phyloP scores from a whole-genome alignment of 2,113 vertebrate species.

The Sinocyclocheilus grahami region DNA sequence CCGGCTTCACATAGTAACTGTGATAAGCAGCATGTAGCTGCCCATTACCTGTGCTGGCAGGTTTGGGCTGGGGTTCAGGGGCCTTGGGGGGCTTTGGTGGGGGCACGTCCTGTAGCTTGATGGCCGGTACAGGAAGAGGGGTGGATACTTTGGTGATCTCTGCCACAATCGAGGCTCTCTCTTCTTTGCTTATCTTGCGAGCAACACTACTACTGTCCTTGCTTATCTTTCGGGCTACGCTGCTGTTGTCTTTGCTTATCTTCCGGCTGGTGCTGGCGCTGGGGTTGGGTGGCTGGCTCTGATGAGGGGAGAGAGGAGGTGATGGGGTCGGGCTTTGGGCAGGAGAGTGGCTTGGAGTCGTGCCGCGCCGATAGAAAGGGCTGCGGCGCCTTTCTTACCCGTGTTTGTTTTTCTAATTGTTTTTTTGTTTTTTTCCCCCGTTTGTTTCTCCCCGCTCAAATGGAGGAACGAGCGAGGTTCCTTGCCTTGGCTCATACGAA shows the following conservation, averaged over 20 bases:
- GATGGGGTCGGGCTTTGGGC: constrained; percentile 77
- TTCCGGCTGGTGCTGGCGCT: constrained; percentile 62
- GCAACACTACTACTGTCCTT: constrained; percentile 63
- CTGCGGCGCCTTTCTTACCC: constrained; percentile 60
- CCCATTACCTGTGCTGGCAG: constrained; percentile 81
- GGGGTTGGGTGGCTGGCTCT: constrained; percentile 76
- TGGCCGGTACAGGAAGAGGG: constrained; percentile 71
- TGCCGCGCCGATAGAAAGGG: constrained; percentile 94
- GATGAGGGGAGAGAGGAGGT: constrained; percentile 79
- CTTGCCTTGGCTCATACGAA: no score
- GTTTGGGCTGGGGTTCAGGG: constrained; percentile 75
- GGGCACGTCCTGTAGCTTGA: constrained; percentile 71
- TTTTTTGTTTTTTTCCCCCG: no score
- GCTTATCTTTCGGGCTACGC: constrained; percentile 67
- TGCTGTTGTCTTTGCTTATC: constrained; percentile 46
- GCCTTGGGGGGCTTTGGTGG: constrained; percentile 77
- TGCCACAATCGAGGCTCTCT: constrained; percentile 67
- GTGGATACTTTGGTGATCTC: constrained; percentile 74
- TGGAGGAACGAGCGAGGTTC: no score
- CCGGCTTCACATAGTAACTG: constrained; percentile 88
- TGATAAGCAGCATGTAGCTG: constrained; percentile 91
- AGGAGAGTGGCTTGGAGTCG: constrained; percentile 84
- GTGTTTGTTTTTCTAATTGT: no score
- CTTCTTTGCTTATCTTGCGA: constrained; percentile 74
- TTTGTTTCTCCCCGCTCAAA: no score